Conservation (phyloP, 2,888 invertebrate species). For the Boloria selene region DNA sequence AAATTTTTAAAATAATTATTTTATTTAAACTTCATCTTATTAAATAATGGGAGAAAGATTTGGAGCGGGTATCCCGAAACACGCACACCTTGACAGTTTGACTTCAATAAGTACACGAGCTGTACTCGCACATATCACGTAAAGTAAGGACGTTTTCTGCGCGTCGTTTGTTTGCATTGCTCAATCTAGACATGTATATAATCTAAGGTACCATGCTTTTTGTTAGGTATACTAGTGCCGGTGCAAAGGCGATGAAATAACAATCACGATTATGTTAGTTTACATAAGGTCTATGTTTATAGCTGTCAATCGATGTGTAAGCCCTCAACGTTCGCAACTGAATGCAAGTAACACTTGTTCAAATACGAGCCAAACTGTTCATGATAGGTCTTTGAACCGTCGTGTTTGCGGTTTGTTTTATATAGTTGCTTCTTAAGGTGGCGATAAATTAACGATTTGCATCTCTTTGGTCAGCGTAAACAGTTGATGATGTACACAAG, state of each 20-base stretch:
- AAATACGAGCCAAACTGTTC: constrained; percentile 71
- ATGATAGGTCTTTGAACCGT: constrained; percentile 78
- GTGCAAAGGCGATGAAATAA: constrained; percentile 25
- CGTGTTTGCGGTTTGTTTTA: constrained; percentile 77
- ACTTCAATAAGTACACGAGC: too few species aligned
- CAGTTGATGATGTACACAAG: constrained; percentile 65
- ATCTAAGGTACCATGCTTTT: constrained; percentile 18
- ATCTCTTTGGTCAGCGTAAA: constrained; percentile 71
- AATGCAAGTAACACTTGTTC: constrained; percentile 68
- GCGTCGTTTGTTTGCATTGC: too few species aligned
- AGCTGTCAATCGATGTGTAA: constrained; percentile 43
- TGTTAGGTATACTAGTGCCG: constrained; percentile 18
- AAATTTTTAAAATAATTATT: too few species aligned
- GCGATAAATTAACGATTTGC: constrained; percentile 80
- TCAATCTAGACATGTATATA: too few species aligned
- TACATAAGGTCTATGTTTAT: constrained; percentile 37
- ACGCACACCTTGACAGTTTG: too few species aligned
- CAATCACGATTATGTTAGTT: constrained; percentile 37
- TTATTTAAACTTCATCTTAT: too few species aligned
- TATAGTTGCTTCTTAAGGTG: constrained; percentile 74
- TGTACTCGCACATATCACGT: too few species aligned
- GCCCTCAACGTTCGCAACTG: constrained; percentile 60
- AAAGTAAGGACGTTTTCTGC: too few species aligned
- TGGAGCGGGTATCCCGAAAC: too few species aligned
- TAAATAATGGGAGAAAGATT: too few species aligned